Evolutionary conservation across 2,888 invertebrate species (phyloP), one percentile per base, ranked within the genome.

Genomic region (Nymphalis polychloros): DNA sequence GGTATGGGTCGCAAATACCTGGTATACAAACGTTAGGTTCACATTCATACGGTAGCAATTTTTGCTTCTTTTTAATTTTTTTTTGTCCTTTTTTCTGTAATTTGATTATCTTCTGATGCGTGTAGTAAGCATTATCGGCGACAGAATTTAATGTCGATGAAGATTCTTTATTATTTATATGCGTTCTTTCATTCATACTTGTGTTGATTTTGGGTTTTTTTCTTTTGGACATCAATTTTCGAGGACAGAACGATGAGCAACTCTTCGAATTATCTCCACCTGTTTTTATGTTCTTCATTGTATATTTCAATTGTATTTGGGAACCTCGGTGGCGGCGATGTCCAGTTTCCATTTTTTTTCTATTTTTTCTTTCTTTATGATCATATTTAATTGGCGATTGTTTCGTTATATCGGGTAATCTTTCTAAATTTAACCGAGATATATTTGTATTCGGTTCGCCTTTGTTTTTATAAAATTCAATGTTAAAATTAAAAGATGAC

Each of bases 401-500:
- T 46, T 59, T 59, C 48, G 64, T 47, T 20, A 23, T 41, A 27
- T 53, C 16, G 47, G 50, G 57, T 27, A 27, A 17, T 0, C 19
- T 27, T 61, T 23, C 47, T 27, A 53, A 53, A 27, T 19, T 17
- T 41, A 13, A 17, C 17, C 17, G 35, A 59, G 20, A n/a, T 20
- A 52, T 57, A 50, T 50, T 52, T 23, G 47, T 46, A 47, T 16
- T 20, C n/a, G 55, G 47, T 61, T 50, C 65, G 47, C 65, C 64
- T 66, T 48, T 77, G 59, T 79, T 72, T 76, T 81, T 83, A 64
- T 67, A 75, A 75, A 83, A 82, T 68, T 82, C 80, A 23, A 83
- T 64, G 62, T 79, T 73, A 63, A 84, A 79, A 59, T 77, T 79
- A 64, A 80, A 80, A 47, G 72, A 77, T 20, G 84, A 84, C 41